Evolutionary conservation across 1,140 invertebrate genomes (phyloP), one percentile per base, ranked within the genome.

Genomic region (Drosophila equinoxialis): DNA sequence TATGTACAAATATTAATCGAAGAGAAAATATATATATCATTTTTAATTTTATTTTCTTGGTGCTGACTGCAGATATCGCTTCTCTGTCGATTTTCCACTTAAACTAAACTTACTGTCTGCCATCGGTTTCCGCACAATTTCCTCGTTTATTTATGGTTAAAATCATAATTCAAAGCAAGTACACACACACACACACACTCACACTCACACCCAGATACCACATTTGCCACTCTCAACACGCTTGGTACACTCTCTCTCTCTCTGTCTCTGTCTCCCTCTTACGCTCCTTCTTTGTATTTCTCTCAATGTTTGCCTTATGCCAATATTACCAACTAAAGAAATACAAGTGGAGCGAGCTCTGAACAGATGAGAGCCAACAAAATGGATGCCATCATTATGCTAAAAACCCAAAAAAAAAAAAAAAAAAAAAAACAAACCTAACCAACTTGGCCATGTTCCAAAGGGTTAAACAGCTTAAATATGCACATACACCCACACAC

Each of bases 121-220:
- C 57, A 70, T 55, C 65, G 62, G 41, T 80, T 75, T 41, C 63
- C 74, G 73, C 74, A 70, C 74, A 70, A 76, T 76, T 76, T 76
- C 73, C 73, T 66, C 60, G 60, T 45, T 76, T 76, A 65, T 76
- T 76, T 76, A 77, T 76, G 66, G 73, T 55, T 55, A 23, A 77
- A 76, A 76, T 76, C 74, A 76, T 76, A 76, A 59, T 69, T 76
- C 51, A 41, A 55, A 23, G 41, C 51, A 37, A 17, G 6, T 6
- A 8, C 69, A 30, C 39, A 20, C 14, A 51, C 8, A 23, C 45
- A 51, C 45, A 11, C 17, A 51, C 17, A 48, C 45, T 2, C 20
- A 51, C 37, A 42, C 26, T 30, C 54, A 39, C 48, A 39, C 37
- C 10, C 61, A 10, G 17, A 26, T 39, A 37, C 11, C 68, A 65